Evolutionary conservation across 2,888 invertebrate genomes (phyloP), one percentile per base, ranked within the genome.

Genomic region (Athrips mouffetella): DNA sequence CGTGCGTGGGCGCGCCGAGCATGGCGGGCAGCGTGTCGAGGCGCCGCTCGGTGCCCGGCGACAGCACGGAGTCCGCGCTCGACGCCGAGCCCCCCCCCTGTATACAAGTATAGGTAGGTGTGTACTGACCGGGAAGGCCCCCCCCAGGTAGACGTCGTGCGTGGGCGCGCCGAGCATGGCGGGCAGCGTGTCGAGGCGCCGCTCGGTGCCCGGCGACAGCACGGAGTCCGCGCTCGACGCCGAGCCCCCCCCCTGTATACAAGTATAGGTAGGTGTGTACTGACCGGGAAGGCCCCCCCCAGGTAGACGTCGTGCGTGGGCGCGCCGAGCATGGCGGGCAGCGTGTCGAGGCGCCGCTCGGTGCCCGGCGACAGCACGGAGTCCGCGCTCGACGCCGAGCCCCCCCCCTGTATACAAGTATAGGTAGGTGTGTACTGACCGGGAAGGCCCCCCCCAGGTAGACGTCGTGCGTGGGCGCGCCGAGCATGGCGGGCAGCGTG

Each of bases 401-500:
- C n/a, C n/a, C n/a, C n/a, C n/a, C n/a, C n/a, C n/a, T n/a, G n/a
- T n/a, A n/a, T n/a, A n/a, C n/a, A n/a, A n/a, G n/a, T n/a, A n/a
- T n/a, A n/a, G n/a, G n/a, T n/a, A n/a, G n/a, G n/a, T 27, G 4
- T 10, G 27, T 27, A 66, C 61, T 73, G 55, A 89, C 89, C 45
- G 91, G 91, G 65, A 93, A 92, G 49, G 93, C 92, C 15, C 97
- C 97, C 7, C 96, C 96, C 23, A 97, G 90, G 76, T 94, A 96
- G 10, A 96, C 92, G 75, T 96, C 95, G 57, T 91, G 90, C 48
- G 79, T 73, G 44, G n/a, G n/a, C n/a, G n/a, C n/a, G n/a, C n/a
- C n/a, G n/a, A n/a, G 31, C 15, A 31, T 29, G 29, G 4, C 15
- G 13, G 15, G 15, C 2, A 15, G 13, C n/a, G 31, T 13, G 4